Evolutionary conservation across 92 coral and sea anemone species (phyloP), one percentile per base, ranked within the genome.

Genomic region (Epizoanthus scotinus): DNA sequence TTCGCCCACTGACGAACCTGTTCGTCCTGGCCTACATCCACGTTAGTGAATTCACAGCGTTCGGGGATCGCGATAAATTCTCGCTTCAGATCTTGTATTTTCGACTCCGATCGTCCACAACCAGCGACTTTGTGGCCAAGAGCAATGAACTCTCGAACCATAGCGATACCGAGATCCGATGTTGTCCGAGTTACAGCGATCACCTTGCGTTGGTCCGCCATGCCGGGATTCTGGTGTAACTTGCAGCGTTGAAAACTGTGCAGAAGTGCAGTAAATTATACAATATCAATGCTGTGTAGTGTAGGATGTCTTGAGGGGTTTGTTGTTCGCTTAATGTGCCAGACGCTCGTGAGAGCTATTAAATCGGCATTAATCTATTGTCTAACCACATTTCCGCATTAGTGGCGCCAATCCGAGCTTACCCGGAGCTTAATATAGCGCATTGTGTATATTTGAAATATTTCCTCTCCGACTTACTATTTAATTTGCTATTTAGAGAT

Each of bases 101-200:
- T 83, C 6, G 70, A 50, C 36, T 71, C 79, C 9, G 86, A 38
- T 27, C 86, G 81, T 21, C 80, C 86, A 47, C 86, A 83, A 20
- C 81, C 81, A 50, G 69, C 71, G 18, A 83, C 86, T 83, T n/a
- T 83, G 65, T 83, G 86, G 21, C 86, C 86, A 10, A 75, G 81
- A 49, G 81, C 36, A 10, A 75, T 56, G 24, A 75, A 82, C 47
- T 82, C 85, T 8, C 71, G 49, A 3, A 73, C 85, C 79, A 82
- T 70, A 21, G 78, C 85, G 36, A 38, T 15, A 36, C 85, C 85
- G 17, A 82, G 85, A 40, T 73, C 85, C 7, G 75, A 82, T 20
- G 85, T 82, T 40, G 85, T 78, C 6, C 85, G 44, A 58, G 79
- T 82, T 24, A 82, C 36, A 3, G 70, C 54, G 17, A 70, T 70